Conservation (phyloP, 2,113 vertebrate genomes). For the Falcunculus frontatus region DNA sequence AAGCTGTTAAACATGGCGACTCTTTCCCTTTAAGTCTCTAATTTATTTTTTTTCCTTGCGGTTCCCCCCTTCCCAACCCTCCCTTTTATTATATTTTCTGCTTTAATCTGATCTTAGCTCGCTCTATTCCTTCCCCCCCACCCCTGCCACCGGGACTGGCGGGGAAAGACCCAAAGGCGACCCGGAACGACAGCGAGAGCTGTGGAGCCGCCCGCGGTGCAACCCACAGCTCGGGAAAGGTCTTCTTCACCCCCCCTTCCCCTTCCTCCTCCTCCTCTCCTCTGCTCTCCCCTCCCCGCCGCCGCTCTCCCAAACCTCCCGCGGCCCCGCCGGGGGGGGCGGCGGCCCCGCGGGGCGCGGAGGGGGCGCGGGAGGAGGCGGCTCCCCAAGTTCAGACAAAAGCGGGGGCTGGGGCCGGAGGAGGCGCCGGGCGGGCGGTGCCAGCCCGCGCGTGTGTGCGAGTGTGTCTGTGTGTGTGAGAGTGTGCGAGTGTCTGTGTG, state of each 20-base stretch:
- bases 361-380: not conserved
- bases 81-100: not conserved
- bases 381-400: constrained; percentile 29
- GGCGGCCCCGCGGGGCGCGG: not conserved
- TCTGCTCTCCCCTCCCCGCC: not conserved
- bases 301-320: not conserved
- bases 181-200: constrained; percentile 69
- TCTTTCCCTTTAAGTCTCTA: constrained; percentile 73
- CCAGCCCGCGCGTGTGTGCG: not conserved
- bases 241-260: not conserved
- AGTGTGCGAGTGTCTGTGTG: too few relatives aligned
- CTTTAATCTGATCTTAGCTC: constrained; percentile 58
- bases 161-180: constrained; percentile 56
- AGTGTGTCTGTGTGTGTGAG: not conserved
- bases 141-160: constrained; percentile 36
- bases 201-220: constrained; percentile 41
- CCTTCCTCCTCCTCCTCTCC: not conserved
- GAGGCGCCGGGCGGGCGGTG: constrained; percentile 34
- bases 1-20: constrained; percentile 75
- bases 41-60: constrained; percentile 45
- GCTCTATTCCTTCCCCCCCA: constrained; percentile 46
- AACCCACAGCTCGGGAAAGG: constrained; percentile 3
- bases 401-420: constrained; percentile 13
- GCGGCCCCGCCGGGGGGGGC: not conserved
- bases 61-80: not conserved